These are phyloP conservation scores for Apoda limacodes DNA, from an alignment of 2,888 invertebrate genomes.

Conservation along the genomic window DNA sequence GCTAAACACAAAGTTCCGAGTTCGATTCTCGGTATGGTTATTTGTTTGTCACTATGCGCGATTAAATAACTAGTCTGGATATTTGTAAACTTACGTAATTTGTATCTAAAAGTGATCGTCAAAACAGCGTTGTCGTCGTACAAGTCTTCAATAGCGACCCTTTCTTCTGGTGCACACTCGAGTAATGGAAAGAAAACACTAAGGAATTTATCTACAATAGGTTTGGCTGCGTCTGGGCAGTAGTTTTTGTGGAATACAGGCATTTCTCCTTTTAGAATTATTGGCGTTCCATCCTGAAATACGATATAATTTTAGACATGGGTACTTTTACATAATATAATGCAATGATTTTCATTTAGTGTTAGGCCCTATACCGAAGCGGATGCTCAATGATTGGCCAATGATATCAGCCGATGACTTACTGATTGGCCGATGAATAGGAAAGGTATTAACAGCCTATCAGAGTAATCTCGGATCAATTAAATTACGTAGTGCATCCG, in stretches of 20 bases:
- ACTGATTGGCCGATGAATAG: too few species aligned
- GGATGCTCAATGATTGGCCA: too few species aligned
- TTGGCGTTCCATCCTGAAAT: slow-evolving; percentile 68
- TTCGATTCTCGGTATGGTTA: too few species aligned
- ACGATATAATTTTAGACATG: too few species aligned
- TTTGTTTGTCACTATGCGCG: not conserved
- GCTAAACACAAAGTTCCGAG: too few species aligned
- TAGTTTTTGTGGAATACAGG: slow-evolving; percentile 61
- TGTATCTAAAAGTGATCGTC: slow-evolving; percentile 61
- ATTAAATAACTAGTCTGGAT: not conserved
- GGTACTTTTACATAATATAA: too few species aligned
- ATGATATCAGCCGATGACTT: too few species aligned
- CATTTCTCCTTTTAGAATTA: slow-evolving; percentile 37
- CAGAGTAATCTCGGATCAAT: too few species aligned
- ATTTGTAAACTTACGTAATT: slow-evolving; percentile 36
- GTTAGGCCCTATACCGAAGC: too few species aligned
- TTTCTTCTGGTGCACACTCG: slow-evolving; percentile 63
- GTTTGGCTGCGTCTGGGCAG: slow-evolving; percentile 51
- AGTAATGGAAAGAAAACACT: slow-evolving; percentile 75
- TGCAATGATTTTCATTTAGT: too few species aligned
- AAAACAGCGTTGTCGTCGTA: slow-evolving; percentile 75
- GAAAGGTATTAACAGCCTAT: too few species aligned
- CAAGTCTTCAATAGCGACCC: slow-evolving; percentile 63
- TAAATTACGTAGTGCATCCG: too few species aligned
- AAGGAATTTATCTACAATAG: slow-evolving; percentile 72